phyloP scores from a whole-genome alignment of 1,140 invertebrate genomes.

The Trialeurodes vaporariorum region DNA sequence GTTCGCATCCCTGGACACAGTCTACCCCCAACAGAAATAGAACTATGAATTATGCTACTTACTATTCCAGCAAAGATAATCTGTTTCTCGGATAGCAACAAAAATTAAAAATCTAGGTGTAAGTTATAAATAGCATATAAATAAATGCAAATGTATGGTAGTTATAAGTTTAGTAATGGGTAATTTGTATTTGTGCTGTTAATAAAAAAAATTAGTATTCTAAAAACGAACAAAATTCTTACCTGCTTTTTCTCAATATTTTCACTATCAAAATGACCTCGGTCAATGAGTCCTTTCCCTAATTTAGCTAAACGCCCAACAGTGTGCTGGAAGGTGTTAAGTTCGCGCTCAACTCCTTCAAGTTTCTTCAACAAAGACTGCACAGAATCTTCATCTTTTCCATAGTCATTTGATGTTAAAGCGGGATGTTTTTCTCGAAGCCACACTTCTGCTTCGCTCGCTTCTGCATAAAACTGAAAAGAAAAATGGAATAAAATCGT shows the following conservation, averaged over 20 bases:
- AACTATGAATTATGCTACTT: no score
- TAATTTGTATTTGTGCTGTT: no score
- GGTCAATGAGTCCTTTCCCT: conserved; percentile 50
- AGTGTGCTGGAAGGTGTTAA: conserved; percentile 54
- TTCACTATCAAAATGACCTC: conserved; percentile 65
- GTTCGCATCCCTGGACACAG: no score
- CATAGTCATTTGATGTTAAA: conserved; percentile 60
- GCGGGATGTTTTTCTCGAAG: conserved; percentile 68
- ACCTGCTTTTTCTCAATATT: conserved; percentile 57
- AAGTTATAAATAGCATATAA: no score
- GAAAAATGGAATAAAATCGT: conserved; percentile 12
- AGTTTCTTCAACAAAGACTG: conserved; percentile 65
- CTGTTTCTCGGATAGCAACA: no score
- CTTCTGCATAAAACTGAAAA: conserved; percentile 69
- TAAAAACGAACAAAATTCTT: conserved; percentile 17
- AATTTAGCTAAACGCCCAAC: conserved; percentile 54
- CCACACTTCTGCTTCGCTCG: conserved; percentile 75
- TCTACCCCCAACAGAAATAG: no score
- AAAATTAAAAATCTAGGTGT: no score
- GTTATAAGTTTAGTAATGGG: no score
- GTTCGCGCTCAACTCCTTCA: conserved; percentile 66
- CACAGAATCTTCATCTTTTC: conserved; percentile 79
- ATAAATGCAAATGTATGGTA: no score
- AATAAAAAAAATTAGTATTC: conserved; percentile 6
- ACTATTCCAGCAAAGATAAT: no score